phyloP scores from a whole-genome alignment of 1,140 invertebrate species.

The Macrocentrus cingulum region DNA sequence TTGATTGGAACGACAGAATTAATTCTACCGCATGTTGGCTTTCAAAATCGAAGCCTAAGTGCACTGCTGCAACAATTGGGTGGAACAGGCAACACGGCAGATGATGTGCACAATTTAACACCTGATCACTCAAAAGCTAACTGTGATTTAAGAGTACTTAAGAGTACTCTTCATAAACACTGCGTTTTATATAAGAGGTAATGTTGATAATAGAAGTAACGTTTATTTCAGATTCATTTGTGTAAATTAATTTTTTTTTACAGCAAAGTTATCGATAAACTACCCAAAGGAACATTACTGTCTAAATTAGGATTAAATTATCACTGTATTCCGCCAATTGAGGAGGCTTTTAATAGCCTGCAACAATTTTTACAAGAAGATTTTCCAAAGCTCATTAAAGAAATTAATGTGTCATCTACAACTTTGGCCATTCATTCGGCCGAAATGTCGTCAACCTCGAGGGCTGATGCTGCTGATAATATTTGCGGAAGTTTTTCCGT shows the following conservation, averaged over 20 bases:
- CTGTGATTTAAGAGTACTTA: slow-evolving; percentile 44
- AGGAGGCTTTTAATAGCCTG: slow-evolving; percentile 52
- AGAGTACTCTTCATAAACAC: slow-evolving; percentile 45
- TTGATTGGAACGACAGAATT: slow-evolving; percentile 65
- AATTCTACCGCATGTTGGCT: slow-evolving; percentile 44
- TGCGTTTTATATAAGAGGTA: slow-evolving; percentile 52
- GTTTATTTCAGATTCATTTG: slow-evolving; percentile 3
- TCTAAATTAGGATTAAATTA: slow-evolving; percentile 47
- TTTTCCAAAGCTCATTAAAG: slow-evolving; percentile 50
- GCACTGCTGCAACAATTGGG: slow-evolving; percentile 44
- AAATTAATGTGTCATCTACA: slow-evolving; percentile 44
- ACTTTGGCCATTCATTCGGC: slow-evolving; percentile 9
- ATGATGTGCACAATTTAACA: slow-evolving; percentile 52
- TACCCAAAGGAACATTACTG: slow-evolving; percentile 48
- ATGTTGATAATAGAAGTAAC: background rate
- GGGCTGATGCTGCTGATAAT: slow-evolving; percentile 29
- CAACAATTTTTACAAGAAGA: slow-evolving; percentile 57
- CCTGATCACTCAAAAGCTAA: slow-evolving; percentile 47
- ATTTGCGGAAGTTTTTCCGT: slow-evolving; percentile 49
- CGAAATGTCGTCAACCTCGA: slow-evolving; percentile 9
- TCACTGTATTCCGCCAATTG: slow-evolving; percentile 51
- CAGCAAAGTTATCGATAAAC: slow-evolving; percentile 49
- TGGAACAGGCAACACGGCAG: slow-evolving; percentile 27
- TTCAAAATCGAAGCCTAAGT: slow-evolving; percentile 43
- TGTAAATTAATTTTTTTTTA: slow-evolving; percentile 31